Conservation (phyloP, 2,113 vertebrate species). For the Zosterops borbonicus region DNA sequence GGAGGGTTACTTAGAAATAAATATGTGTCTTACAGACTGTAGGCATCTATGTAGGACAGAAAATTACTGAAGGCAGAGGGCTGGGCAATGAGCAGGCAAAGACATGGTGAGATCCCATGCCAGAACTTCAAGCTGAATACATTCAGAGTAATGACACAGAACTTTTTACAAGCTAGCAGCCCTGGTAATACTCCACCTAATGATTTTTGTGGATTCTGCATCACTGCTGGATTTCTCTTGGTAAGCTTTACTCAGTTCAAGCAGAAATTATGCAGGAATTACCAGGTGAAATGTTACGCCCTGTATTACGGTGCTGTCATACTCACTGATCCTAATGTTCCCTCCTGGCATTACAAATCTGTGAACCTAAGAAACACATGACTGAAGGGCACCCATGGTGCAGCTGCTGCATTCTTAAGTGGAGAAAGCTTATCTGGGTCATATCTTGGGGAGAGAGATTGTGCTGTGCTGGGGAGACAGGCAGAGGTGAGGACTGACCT, state of each 20-base stretch:
- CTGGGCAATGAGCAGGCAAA: neutral
- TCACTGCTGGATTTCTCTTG: neutral
- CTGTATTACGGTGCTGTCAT: neutral
- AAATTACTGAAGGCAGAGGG: neutral
- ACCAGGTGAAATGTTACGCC: constrained; percentile 43
- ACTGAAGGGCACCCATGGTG: neutral
- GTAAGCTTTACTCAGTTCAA: neutral
- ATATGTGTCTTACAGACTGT: neutral
- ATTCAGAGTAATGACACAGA: neutral
- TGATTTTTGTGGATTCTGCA: neutral
- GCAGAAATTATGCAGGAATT: constrained; percentile 8
- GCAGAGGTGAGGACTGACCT: constrained; percentile 5
- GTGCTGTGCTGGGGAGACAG: neutral
- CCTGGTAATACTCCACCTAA: neutral
- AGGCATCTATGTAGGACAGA: neutral
- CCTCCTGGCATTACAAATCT: constrained; percentile 28
- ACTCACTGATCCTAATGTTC: constrained; percentile 34
- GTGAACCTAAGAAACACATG: neutral
- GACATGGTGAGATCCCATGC: neutral
- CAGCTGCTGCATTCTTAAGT: constrained; percentile 19
- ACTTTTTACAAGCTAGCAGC: neutral
- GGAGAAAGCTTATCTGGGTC: neutral
- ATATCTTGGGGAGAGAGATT: neutral
- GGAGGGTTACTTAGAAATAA: neutral
- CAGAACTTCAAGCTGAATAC: neutral